Percentiles rank a stretch among this genome's conserved stretches.
Evolutionary conservation across 2,113 vertebrate genomes (phyloP).

Genomic region (Marmota flaviventris): DNA sequence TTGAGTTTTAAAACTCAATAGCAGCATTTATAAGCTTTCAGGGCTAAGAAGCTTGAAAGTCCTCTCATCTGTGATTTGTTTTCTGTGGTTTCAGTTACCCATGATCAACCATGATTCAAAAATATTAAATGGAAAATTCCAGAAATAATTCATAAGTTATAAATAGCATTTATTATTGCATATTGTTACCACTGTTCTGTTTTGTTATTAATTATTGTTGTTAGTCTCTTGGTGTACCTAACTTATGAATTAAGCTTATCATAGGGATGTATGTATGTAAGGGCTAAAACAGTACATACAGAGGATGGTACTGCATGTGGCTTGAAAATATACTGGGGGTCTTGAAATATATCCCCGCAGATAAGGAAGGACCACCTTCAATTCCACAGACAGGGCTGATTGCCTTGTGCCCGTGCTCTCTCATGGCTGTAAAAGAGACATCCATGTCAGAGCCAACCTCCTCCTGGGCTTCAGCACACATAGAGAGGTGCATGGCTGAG

Average conservation of each 20-base stretch:
- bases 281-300: not conserved
- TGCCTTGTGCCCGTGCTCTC: not conserved
- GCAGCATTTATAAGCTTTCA: slow-evolving; percentile 5
- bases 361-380: not conserved
- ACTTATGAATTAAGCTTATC: not conserved
- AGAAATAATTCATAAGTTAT: not conserved
- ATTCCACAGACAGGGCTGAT: slow-evolving; percentile 65
- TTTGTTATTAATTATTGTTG: not conserved
- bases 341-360: not conserved
- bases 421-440: slow-evolving; percentile 53
- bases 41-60: slow-evolving; percentile 63
- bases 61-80: not conserved
- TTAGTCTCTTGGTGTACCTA: not conserved
- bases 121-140: not conserved
- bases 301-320: not conserved
- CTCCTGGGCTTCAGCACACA: not conserved
- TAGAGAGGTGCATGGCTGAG: too few species aligned
- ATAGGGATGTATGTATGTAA: too few species aligned
- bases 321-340: not conserved
- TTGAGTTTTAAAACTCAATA: slow-evolving; percentile 79
- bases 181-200: not conserved
- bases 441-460: not conserved
- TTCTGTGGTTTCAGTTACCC: not conserved
- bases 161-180: not conserved
- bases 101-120: not conserved